Base-by-base conservation (phyloP, 2,797 vertebrate species). In the Characodon lateralis region DNA sequence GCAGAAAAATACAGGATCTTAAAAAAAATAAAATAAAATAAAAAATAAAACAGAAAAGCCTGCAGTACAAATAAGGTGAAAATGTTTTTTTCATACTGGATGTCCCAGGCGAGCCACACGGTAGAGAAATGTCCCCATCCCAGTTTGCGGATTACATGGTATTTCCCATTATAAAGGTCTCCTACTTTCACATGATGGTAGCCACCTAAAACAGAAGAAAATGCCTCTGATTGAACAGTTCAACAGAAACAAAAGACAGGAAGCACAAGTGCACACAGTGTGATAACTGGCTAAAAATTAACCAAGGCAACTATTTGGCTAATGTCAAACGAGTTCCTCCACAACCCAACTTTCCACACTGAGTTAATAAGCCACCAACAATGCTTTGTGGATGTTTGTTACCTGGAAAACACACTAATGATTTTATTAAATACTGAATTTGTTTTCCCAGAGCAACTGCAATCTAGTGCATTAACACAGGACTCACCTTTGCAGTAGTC, bases 81-180 rank as follows among this genome's bases (percentile, higher is more conserved):
- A 0, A 84, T 79, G 20, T 16, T 16, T 76, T 53, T 83, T 5
- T 84, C 98, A 89, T 96, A 99, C 98, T 98, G 97, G 89, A 98
- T 97, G 90, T 99, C 98, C 98, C 98, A 98, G 35, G 97, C 97
- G 28, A 99, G 95, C 98, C 98, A 99, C 81, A 99, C 98, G 0
- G 98, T 99, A 73, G 98, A 99, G 93, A 99, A 99, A 93, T 99
- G 98, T 72, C 98, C 98, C 98, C 98, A 99, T 90, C 98, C 98
- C 61, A 99, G 95, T 89, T 99, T 99, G 70, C 98, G 96, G 89
- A 99, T 99, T 22, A 99, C 98, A 13, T 99, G 98, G 87, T 99
- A 99, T 87, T 98, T 96, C 12, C 97, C 97, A n/a, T 98, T 98
- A 83, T 98, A 99, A 31, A 99, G 96, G 92, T 99, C 98, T 79